Evolutionary conservation across 2,797 vertebrate genomes (phyloP), one percentile per base, ranked within the genome.

Genomic region (Euthynnus affinis): DNA sequence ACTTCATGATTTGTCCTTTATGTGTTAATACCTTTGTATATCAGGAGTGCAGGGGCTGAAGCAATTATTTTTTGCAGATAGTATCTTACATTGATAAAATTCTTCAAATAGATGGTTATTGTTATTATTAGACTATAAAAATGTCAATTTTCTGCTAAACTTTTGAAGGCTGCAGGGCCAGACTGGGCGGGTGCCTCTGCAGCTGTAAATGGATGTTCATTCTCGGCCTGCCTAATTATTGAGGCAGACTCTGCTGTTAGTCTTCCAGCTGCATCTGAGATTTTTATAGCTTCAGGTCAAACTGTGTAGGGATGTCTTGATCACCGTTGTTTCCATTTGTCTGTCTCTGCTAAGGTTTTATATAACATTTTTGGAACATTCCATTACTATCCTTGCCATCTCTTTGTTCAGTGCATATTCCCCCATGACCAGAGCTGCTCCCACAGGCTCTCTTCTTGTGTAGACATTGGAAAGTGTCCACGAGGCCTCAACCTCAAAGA

Each of bases 201-300:
- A 25, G 68, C 56, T 65, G 52, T 23, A 57, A 18, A 57, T 57
- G 22, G n/a, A 5, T 56, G 14, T 56, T 56, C 0, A 64, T 44
- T 55, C 58, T 53, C 56, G 10, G 10, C 13, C 53, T 52, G 29
- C 22, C 64, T 76, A 72, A 72, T 67, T 72, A 78, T 29, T 25
- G 32, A 42, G 29, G 53, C 42, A 49, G 22, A 58, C 67, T 71
- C 18, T 49, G 15, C 34, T 57, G 23, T 69, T 56, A 14, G 40
- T 48, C n/a, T 23, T 40, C 7, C 12, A 27, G 44, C 44, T 66
- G 6, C 56, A 74, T 59, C 32, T 29, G 42, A n/a, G 9, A 15
- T n/a, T 66, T 42, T 40, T 23, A n/a, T 17, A 25, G 23, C 12
- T 6, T 13, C 17, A 12, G 52, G 55, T 67, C 55, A 56, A 12